Base-by-base conservation (phyloP, 2,888 invertebrate genomes). In the Cyclophora albipunctata region DNA sequence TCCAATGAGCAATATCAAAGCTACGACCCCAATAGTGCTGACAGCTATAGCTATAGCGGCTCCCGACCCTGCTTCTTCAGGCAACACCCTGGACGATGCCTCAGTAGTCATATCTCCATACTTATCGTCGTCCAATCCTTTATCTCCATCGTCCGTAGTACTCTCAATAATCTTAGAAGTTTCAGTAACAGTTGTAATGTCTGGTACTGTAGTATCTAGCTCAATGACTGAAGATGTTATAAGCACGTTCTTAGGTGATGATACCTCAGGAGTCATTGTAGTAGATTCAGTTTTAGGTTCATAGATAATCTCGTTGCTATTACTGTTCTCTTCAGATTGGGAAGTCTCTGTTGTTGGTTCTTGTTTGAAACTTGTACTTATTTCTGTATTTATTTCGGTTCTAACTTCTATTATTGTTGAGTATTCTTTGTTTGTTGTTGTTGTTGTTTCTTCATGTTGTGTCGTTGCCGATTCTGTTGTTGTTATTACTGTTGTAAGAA, bases 1-100 rank as follows among this genome's bases (percentile, higher is more conserved):
- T 55, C 93, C 93, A 50, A 94, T 93, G n/a, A 96, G 85, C 6
- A 95, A 83, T 43, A 96, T 84, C 48, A 96, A 82, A 45, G 95
- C 95, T 47, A 95, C 90, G 7, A 94, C 94, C 4, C 94, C 96
- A 50, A 96, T 93, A 6, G 93, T 92, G 59, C 95, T 94, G 53
- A 96, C 94, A 4, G 94, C 92, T 53, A 96, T 94, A 7, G 96
- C 96, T 6, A 95, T 93, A 47, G 95, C 93, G 3, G 94, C 93
- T 50, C 93, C 94, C 0, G 91, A 90, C 44, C 91, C 90, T 3
- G 89, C 84, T 41, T 84, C 86, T 4, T 72, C 80, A 3, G 71
- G 67, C 7, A 75, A 46, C 64, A 65, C 78, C 61, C 66, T 75
- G 34, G 68, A 75, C 34, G 75, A 80, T 37, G 71, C 77, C 64